phyloP scores from a whole-genome alignment of 2,113 vertebrate genomes.

The Trichomycterus rosablanca region DNA sequence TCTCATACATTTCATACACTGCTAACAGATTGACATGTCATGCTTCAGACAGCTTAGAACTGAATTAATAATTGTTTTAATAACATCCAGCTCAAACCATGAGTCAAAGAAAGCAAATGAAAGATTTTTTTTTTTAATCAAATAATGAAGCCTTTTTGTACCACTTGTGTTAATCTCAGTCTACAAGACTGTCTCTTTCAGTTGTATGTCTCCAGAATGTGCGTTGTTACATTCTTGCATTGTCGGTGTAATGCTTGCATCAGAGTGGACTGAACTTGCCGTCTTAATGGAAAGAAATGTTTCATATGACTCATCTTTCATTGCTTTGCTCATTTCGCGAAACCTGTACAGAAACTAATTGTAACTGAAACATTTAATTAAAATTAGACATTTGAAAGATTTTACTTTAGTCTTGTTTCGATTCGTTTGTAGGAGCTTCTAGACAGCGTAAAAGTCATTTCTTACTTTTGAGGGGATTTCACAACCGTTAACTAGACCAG shows the following conservation, averaged over 20 bases:
- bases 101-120: constrained; percentile 3
- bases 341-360: constrained; percentile 70
- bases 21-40: constrained; percentile 2
- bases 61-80: constrained; percentile 12
- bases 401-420: constrained; percentile 48
- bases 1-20: constrained; percentile 27
- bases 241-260: constrained; percentile 57
- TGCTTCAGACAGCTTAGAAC: constrained; percentile 14
- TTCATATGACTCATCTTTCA: constrained; percentile 57
- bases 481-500: background rate
- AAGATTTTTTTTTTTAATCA: constrained; percentile 38
- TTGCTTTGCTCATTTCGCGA: constrained; percentile 62
- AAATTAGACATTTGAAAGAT: constrained; percentile 73
- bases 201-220: constrained; percentile 29
- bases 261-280: constrained; percentile 56
- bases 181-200: constrained; percentile 28
- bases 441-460: background rate
- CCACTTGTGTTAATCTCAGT: constrained; percentile 20
- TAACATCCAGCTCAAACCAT: constrained; percentile 11
- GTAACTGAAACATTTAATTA: constrained; percentile 79
- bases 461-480: background rate
- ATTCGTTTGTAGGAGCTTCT: constrained; percentile 5
- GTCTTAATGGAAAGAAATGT: constrained; percentile 37
- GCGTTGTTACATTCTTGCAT: constrained; percentile 54
- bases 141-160: constrained; percentile 18